Evolutionary conservation across 2,888 invertebrate genomes (phyloP), one percentile per base, ranked within the genome.

Genomic region (Tetrapedia diversipes): DNA sequence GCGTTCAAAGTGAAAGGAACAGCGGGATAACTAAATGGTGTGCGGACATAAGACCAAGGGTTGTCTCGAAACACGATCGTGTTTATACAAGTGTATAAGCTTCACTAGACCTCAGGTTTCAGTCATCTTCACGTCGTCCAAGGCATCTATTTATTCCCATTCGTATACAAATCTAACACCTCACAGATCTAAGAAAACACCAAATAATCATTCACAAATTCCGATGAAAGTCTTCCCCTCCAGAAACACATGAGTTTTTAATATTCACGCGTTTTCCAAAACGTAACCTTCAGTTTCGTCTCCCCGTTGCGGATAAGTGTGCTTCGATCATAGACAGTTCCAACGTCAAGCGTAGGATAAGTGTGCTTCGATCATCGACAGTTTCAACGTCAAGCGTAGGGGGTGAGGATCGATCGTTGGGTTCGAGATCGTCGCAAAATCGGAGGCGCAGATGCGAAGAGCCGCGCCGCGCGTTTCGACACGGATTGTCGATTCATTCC

Each of bases 401-500:
- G n/a, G n/a, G n/a, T n/a, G n/a, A n/a, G n/a, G n/a, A n/a, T n/a
- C 3, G 29, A 61, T 63, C 41, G 11, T 27, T 59, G 14, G 24
- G 29, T 45, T 8, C 2, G 16, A 2, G 43, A 63, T 63, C 29
- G 24, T 47, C n/a, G 49, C 43, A 29, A 24, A 53, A 39, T 32
- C 19, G 49, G 59, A 71, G 63, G 83, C 70, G 83, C 77, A 79
- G 77, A 78, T 75, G 77, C 76, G 64, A n/a, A 60, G 56, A 73
- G 53, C 39, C 34, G 61, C 39, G 77, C 60, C 73, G 70, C 73
- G 70, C 74, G 74, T 77, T 81, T 80, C 84, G 86, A 86, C 83
- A 74, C 69, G 85, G 86, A 85, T 87, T 82, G 86, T 82, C 76
- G 81, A 77, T 83, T 81, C 84, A 84, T 81, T 81, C 82, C 81